These are phyloP conservation scores for Anticlea derivata DNA, from an alignment of 2,888 invertebrate species.

Conservation along the genomic window DNA sequence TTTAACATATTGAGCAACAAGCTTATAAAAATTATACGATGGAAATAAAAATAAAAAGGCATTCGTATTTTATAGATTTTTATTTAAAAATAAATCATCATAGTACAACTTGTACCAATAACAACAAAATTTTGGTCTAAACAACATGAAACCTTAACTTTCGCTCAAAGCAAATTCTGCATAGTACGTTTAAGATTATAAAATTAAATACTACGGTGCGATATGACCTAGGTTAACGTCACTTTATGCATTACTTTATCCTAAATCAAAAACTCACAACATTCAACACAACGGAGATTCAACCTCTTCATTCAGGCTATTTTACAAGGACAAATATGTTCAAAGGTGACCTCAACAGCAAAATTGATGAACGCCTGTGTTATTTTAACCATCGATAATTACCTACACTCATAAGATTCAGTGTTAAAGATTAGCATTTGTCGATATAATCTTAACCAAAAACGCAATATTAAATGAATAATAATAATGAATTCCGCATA, in stretches of 20 bases:
- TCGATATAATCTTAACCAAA: slow-evolving; percentile 26
- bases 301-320: slow-evolving; percentile 51
- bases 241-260: slow-evolving; percentile 39
- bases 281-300: slow-evolving; percentile 25
- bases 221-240: slow-evolving; percentile 52
- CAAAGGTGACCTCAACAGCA: not conserved
- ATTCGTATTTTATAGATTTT: slow-evolving; percentile 59
- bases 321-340: not conserved
- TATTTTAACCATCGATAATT: too few species aligned
- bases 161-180: slow-evolving; percentile 73
- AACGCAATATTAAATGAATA: too few species aligned
- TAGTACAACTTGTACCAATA: slow-evolving; percentile 82
- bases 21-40: too few species aligned
- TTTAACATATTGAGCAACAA: too few species aligned
- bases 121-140: slow-evolving; percentile 82
- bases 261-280: slow-evolving; percentile 32
- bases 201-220: slow-evolving; percentile 65
- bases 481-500: slow-evolving; percentile 27
- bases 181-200: slow-evolving; percentile 52
- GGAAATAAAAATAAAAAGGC: slow-evolving; percentile 31
- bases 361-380: too few species aligned
- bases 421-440: not conserved
- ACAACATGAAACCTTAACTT: slow-evolving; percentile 75
- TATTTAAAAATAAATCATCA: slow-evolving; percentile 84
- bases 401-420: too few species aligned